These are phyloP conservation scores for Emys orbicularis DNA, from an alignment of 2,797 vertebrate genomes.

Conservation along the genomic window DNA sequence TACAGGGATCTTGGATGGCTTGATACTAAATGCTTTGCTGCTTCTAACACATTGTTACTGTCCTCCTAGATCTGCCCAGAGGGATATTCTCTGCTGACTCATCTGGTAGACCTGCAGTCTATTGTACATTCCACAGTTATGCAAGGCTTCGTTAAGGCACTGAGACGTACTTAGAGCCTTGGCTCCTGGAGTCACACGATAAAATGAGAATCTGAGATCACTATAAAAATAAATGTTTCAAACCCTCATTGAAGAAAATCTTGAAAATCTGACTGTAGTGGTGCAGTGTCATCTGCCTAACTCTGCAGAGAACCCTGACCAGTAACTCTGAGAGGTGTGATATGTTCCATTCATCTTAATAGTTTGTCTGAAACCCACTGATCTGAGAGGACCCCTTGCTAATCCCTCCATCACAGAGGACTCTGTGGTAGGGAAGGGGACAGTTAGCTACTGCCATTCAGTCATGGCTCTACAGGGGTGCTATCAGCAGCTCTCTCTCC, in stretches of 20 bases:
- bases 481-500: neutral
- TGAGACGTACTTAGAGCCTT: neutral
- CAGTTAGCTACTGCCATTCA: neutral
- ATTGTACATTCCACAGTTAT: slow-evolving; percentile 17
- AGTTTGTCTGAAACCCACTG: neutral
- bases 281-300: neutral
- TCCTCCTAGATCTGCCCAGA: slow-evolving; percentile 4
- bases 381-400: neutral
- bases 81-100: neutral
- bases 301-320: neutral
- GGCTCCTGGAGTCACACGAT: neutral
- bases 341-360: fast-evolving
- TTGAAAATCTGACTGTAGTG: neutral
- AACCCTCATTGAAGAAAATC: neutral
- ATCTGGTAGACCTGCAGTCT: slow-evolving; percentile 11
- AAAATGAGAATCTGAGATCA: neutral
- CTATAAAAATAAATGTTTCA: neutral
- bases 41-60: neutral
- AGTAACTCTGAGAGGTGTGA: neutral
- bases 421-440: neutral
- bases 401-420: neutral
- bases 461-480: neutral
- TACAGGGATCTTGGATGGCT: neutral
- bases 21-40: neutral
- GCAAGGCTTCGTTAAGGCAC: slow-evolving; percentile 6